Evolutionary conservation across 2,113 vertebrate species (phyloP), one percentile per base, ranked within the genome.

Genomic region (Colistium nudipinnis): DNA sequence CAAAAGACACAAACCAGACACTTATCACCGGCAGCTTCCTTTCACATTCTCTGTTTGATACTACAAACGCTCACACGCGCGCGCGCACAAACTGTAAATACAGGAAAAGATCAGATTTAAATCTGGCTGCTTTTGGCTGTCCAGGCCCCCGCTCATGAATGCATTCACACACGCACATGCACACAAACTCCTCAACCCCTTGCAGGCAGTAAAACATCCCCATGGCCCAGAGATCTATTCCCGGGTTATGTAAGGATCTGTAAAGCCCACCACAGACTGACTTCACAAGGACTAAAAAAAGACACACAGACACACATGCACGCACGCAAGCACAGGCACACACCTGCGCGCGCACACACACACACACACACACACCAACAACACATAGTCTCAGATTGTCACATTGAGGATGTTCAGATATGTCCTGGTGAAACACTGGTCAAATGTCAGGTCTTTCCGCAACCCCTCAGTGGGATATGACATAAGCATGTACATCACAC

Each of bases 191-290:
- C 49, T 69, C 60, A 62, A 83, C 68, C 83, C 66, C 61, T 27
- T 69, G 38, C 70, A 76, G 72, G 67, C 62, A 30, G 64, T 72
- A 47, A 78, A 81, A 79, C 76, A 81, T 71, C 78, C 77, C 81
- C 71, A 69, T 35, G 35, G 80, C 68, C 73, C 61, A 76, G 28
- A 80, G 80, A 84, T 85, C 82, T 74, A 63, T 89, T 86, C 80
- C 80, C 70, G 43, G 57, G 76, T 89, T 90, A 91, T 80, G 75
- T 81, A 90, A 89, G 85, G 54, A 55, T 71, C 67, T 65, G 43
- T 70, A 70, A 74, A 78, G 76, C 75, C 75, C 65, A 74, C 73
- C 67, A 39, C 67, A 49, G 45, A 47, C 63, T 67, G 74, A 83
- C 77, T 69, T 76, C 62, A 72, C 70, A 78, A 55, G 66, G 45